Percentiles rank a stretch among this genome's conserved stretches.
Evolutionary conservation across 2,888 invertebrate species (phyloP).

Genomic region (Hyposoter dolosus): DNA sequence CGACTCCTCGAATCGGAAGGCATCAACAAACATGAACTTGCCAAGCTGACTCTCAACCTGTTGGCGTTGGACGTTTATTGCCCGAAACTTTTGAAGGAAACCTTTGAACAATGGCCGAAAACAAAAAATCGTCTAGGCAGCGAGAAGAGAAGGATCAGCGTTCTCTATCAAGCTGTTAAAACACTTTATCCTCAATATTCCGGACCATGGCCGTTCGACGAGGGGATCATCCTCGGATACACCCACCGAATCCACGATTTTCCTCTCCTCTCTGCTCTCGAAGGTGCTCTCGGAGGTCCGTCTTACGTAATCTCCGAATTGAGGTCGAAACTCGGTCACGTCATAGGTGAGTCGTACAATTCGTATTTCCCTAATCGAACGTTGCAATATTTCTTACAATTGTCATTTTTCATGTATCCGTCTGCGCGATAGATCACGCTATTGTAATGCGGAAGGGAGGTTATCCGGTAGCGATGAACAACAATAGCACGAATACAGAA

Average conservation of each 20-base stretch:
- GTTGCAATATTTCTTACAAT: neutral
- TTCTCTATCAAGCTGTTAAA: conserved; percentile 87
- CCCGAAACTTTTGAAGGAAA: conserved; percentile 85
- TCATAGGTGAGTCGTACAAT: conserved; percentile 85
- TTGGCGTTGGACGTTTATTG: conserved; percentile 87
- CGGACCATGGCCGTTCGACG: conserved; percentile 84
- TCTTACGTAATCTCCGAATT: conserved; percentile 86
- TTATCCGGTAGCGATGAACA: conserved; percentile 85
- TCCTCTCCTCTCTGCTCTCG: conserved; percentile 85
- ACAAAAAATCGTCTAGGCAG: conserved; percentile 40
- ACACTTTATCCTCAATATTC: conserved; percentile 84
- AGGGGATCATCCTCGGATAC: conserved; percentile 81
- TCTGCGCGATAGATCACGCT: conserved; percentile 85
- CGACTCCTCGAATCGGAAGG: conserved; percentile 51
- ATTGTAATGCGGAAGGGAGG: conserved; percentile 86
- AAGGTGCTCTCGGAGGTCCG: conserved; percentile 87
- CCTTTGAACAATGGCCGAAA: too few relatives aligned
- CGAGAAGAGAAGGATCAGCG: conserved; percentile 79
- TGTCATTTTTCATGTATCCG: neutral
- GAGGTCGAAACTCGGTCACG: conserved; percentile 86
- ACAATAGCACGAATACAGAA: conserved; percentile 73
- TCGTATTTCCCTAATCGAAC: neutral
- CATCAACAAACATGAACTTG: conserved; percentile 80
- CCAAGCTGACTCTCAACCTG: conserved; percentile 86
- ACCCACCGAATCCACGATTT: conserved; percentile 78